Evolutionary conservation across 2,888 invertebrate species (phyloP).

Genomic region (Campoletis raptor): DNA sequence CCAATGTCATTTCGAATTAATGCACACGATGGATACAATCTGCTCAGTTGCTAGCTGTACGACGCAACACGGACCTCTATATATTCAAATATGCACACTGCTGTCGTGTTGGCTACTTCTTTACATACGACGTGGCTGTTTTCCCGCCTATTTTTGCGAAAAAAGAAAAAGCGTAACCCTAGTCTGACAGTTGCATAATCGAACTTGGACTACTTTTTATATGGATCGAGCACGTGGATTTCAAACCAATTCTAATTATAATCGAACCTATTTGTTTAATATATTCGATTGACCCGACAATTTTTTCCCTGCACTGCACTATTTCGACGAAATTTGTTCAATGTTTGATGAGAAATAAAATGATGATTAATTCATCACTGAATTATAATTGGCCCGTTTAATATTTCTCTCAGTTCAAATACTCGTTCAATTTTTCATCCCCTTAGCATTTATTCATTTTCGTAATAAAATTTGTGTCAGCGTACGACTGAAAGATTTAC

Average conservation of each 20-base stretch:
- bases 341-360: neutral
- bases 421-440: neutral
- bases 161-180: too few relatives aligned
- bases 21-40: constrained; percentile 21
- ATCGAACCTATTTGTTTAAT: too few relatives aligned
- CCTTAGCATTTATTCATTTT: too few relatives aligned
- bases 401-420: neutral
- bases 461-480: too few relatives aligned
- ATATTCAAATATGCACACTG: neutral
- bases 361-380: neutral
- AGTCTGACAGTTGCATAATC: too few relatives aligned
- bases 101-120: neutral
- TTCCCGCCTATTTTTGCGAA: too few relatives aligned
- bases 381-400: neutral
- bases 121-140: neutral
- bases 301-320: neutral
- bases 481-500: neutral
- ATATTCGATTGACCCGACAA: neutral
- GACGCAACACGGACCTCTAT: neutral
- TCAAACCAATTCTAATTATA: too few relatives aligned
- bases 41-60: neutral
- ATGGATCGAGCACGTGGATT: too few relatives aligned
- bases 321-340: neutral
- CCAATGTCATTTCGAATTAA: constrained; percentile 36
- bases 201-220: too few relatives aligned